Evolutionary conservation across 2,113 vertebrate species (phyloP).

Genomic region (Cacatua alba): DNA sequence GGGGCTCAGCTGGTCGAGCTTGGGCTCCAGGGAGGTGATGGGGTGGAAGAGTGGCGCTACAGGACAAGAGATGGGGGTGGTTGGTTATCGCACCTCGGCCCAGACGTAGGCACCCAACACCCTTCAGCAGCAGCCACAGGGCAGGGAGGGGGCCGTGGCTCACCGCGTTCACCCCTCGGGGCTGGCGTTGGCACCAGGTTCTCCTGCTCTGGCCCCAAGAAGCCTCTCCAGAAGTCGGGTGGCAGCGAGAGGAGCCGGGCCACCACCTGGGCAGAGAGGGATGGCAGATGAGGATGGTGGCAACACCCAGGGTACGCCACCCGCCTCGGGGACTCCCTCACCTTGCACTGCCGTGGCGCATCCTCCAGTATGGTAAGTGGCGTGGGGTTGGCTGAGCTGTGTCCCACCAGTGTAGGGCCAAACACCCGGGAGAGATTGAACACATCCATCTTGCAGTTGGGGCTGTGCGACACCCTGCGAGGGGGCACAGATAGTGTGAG

Average conservation of each 20-base stretch:
- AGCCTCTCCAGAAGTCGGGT: conserved; percentile 76
- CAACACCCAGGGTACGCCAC: rapidly evolving
- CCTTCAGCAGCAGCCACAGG: not conserved
- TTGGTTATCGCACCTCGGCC: not conserved
- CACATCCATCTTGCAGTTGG: conserved; percentile 82
- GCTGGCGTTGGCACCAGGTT: not conserved
- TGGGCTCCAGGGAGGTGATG: conserved; percentile 71
- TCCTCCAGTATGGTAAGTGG: conserved; percentile 83
- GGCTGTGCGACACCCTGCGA: conserved; percentile 77
- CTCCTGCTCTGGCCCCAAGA: conserved; percentile 47
- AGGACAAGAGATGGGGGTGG: not conserved
- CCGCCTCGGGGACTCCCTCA: not conserved
- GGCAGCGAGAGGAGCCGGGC: conserved; percentile 77
- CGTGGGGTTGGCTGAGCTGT: conserved; percentile 78
- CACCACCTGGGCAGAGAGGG: conserved; percentile 75
- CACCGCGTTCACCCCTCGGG: rapidly evolving
- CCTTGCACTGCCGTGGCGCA: conserved; percentile 81
- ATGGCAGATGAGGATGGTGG: not conserved
- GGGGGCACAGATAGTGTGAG: rapidly evolving
- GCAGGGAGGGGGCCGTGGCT: not conserved
- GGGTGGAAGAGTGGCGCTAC: conserved; percentile 73
- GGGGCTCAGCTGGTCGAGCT: conserved; percentile 22
- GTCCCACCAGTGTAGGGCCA: conserved; percentile 85
- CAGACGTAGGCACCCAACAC: rapidly evolving
- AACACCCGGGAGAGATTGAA: conserved; percentile 84